A percentile compares a stretch with the other conserved stretches of the same genome.
Evolutionary conservation across 2,888 invertebrate genomes (phyloP).

Genomic region (Acronicta alni): DNA sequence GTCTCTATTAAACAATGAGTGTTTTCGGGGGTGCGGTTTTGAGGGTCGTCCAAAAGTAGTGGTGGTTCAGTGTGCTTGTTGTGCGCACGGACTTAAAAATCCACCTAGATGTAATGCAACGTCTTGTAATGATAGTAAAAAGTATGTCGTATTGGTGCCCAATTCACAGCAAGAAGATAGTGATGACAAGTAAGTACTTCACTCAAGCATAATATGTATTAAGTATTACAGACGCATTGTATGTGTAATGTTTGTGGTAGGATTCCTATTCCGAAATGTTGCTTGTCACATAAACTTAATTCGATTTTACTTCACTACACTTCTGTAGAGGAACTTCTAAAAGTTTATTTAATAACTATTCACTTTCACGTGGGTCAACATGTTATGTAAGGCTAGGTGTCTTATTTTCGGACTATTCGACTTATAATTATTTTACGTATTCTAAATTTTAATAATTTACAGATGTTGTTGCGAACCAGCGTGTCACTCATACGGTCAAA

Average conservation of each 20-base stretch:
- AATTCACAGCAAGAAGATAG: conserved; percentile 24
- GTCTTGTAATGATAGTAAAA: conserved; percentile 44
- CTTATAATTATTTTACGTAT: too few species aligned
- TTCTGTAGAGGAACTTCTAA: too few species aligned
- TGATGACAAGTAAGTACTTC: conserved; percentile 20
- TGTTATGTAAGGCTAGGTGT: too few species aligned
- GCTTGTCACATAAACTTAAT: neutral
- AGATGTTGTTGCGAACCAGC: conserved; percentile 20
- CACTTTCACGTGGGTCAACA: too few species aligned
- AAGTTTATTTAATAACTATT: too few species aligned
- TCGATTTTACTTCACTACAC: too few species aligned
- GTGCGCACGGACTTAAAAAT: conserved; percentile 36
- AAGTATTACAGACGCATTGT: too few species aligned
- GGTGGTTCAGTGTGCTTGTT: conserved; percentile 61
- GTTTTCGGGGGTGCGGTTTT: conserved; percentile 21
- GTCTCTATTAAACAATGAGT: conserved; percentile 43
- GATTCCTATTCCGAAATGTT: too few species aligned
- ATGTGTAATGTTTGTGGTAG: too few species aligned
- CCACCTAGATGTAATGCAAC: conserved; percentile 18
- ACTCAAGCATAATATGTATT: too few species aligned
- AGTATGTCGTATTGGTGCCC: conserved; percentile 55
- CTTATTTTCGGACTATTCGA: too few species aligned
- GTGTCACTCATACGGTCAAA: neutral
- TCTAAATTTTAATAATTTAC: conserved; percentile 7
- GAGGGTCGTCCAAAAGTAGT: conserved; percentile 53